A percentile compares a stretch with the other conserved stretches of the same genome.
Evolutionary conservation across 2,797 vertebrate genomes (phyloP).

Genomic region (Gadopsis bispinosus): DNA sequence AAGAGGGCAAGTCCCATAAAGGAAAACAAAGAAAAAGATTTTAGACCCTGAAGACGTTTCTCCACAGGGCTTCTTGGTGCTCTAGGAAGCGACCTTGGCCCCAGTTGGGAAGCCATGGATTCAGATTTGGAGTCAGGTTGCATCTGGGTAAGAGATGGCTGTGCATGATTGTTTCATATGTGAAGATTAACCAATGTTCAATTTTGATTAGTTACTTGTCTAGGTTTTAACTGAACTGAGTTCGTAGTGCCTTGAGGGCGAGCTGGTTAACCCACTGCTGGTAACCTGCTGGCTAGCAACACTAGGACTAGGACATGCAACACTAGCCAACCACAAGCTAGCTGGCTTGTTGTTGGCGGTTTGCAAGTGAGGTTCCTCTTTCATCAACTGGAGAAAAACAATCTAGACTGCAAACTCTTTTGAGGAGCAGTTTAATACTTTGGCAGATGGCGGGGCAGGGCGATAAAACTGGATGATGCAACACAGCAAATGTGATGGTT

Average conservation of each 20-base stretch:
- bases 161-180: slow-evolving; percentile 2
- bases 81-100: not conserved
- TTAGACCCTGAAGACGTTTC: not conserved
- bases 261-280: not conserved
- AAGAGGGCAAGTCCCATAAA: slow-evolving; percentile 18
- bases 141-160: slow-evolving; percentile 68
- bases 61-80: not conserved
- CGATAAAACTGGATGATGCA: not conserved
- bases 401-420: not conserved
- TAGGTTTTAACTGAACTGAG: not conserved
- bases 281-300: not conserved
- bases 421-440: not conserved
- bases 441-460: not conserved
- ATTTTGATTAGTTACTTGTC: not conserved
- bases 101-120: slow-evolving; percentile 45
- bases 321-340: not conserved
- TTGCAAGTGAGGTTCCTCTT: not conserved
- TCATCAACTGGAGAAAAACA: not conserved
- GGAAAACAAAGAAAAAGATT: slow-evolving; percentile 4
- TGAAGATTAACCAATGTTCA: not conserved
- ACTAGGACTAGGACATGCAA: no score
- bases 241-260: not conserved
- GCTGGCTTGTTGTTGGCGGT: not conserved
- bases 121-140: slow-evolving; percentile 52
- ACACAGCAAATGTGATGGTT: not conserved